Evolutionary conservation across 2,888 invertebrate genomes (phyloP).

Genomic region (Ellobium chinense): DNA sequence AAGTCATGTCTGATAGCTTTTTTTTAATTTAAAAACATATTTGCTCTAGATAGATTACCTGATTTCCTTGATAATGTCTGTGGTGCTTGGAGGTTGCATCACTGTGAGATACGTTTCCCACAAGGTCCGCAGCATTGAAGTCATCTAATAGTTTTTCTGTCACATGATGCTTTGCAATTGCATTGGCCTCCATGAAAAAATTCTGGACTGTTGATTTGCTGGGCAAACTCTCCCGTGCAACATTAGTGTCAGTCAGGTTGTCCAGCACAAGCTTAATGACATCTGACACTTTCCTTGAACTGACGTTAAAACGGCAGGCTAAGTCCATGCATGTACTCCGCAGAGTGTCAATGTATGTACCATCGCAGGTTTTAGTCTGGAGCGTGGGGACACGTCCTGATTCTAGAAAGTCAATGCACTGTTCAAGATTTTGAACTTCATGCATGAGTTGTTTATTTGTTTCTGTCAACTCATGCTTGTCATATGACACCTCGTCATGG

Average conservation of each 20-base stretch:
- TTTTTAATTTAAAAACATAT: no score
- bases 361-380: neutral
- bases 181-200: neutral
- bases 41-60: no score
- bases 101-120: neutral
- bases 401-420: neutral
- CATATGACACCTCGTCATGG: neutral
- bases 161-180: neutral
- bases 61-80: neutral
- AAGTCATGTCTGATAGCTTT: no score
- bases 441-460: neutral
- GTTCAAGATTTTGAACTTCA: neutral
- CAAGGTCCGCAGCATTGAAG: neutral
- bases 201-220: neutral
- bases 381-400: neutral
- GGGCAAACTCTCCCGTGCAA: neutral
- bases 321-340: neutral
- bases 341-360: neutral
- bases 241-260: neutral
- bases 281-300: neutral
- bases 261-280: neutral
- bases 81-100: neutral
- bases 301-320: neutral
- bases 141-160: neutral
- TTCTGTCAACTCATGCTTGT: neutral